Conservation (phyloP, 2,888 invertebrate genomes). For the Hofmannophila pseudospretella region DNA sequence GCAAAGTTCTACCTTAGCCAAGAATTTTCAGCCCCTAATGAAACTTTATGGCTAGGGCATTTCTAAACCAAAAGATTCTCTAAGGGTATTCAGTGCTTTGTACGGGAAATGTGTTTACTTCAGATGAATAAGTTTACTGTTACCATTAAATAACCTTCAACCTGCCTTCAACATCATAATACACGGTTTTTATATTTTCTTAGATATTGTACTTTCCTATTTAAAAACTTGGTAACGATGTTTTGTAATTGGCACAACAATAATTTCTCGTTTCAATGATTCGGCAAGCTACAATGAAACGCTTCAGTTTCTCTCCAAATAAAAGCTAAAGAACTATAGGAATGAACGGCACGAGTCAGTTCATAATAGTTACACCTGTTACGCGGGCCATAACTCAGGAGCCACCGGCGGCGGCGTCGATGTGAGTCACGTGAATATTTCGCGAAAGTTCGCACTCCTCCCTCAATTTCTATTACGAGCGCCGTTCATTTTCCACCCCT, state of each 20-base stretch:
- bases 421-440: conserved; percentile 20
- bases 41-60: conserved; percentile 26
- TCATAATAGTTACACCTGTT: conserved; percentile 34
- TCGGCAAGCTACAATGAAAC: too few species aligned
- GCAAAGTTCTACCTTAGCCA: conserved; percentile 27
- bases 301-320: too few species aligned
- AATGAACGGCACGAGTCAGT: conserved; percentile 12
- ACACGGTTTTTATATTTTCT: too few species aligned
- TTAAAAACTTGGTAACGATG: too few species aligned
- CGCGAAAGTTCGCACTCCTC: conserved; percentile 20
- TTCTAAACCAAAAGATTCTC: conserved; percentile 24
- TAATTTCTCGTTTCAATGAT: too few species aligned
- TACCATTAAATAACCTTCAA: background rate
- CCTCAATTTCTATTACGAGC: conserved; percentile 12
- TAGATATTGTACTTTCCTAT: too few species aligned
- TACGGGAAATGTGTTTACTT: conserved; percentile 10
- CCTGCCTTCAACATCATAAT: too few species aligned
- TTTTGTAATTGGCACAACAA: too few species aligned
- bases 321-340: background rate
- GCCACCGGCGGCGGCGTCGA: conserved; percentile 14
- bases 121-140: too few species aligned
- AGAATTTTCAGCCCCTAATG: conserved; percentile 25
- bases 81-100: conserved; percentile 6
- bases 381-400: conserved; percentile 32
- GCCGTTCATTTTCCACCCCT: conserved; percentile 7